These are phyloP conservation scores for Rhodophaea formosa DNA, from an alignment of 2,888 invertebrate genomes.

Conservation along the genomic window DNA sequence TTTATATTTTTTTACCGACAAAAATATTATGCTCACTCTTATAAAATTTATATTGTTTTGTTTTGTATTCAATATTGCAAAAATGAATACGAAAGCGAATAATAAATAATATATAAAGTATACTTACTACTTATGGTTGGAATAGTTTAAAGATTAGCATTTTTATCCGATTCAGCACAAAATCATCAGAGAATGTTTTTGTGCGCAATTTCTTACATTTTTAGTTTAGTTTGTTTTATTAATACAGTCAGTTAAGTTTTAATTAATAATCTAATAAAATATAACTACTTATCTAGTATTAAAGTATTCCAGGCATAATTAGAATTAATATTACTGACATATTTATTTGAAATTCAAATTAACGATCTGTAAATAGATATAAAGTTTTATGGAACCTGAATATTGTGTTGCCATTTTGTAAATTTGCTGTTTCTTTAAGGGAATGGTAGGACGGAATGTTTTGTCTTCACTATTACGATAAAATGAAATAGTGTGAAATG, in stretches of 20 bases:
- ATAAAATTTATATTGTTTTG: too few species aligned
- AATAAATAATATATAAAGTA: not conserved
- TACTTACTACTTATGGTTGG: not conserved
- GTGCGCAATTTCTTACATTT: not conserved
- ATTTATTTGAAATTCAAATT: slow-evolving; percentile 1
- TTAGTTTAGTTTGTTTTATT: not conserved
- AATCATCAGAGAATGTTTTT: not conserved
- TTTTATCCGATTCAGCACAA: not conserved
- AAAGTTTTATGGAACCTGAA: not conserved
- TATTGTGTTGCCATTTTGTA: slow-evolving; percentile 5
- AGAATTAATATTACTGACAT: not conserved
- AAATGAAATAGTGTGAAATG: slow-evolving; percentile 63
- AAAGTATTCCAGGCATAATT: slow-evolving; percentile 19
- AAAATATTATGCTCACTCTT: too few species aligned
- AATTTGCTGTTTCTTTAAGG: slow-evolving; percentile 32
- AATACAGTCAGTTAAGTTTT: not conserved
- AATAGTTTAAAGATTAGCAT: not conserved
- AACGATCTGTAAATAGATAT: slow-evolving; percentile 2
- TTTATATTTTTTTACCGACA: too few species aligned
- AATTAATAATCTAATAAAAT: not conserved
- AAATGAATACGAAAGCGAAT: not conserved
- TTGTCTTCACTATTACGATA: slow-evolving; percentile 72
- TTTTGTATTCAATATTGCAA: not conserved
- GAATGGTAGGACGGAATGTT: slow-evolving; percentile 41
- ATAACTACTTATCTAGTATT: not conserved